Conservation (phyloP, 2,113 vertebrate genomes). For the Pelecanoides urinatrix region DNA sequence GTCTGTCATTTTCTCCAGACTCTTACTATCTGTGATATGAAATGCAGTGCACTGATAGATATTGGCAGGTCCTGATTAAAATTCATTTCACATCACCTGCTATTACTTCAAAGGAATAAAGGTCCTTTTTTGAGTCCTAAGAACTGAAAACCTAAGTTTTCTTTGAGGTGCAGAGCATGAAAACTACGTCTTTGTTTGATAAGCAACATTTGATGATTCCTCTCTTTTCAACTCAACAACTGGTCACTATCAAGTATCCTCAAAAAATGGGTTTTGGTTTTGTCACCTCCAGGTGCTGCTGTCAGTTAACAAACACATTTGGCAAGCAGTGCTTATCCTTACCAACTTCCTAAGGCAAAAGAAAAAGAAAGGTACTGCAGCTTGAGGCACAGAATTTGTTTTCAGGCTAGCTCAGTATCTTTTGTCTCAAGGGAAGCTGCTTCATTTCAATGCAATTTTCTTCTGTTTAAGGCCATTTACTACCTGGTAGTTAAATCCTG, state of each 20-base stretch:
- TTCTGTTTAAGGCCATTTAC: not conserved
- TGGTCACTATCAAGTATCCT: not conserved
- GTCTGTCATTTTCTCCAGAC: conserved; percentile 46
- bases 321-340: not conserved
- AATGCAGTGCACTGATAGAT: conserved; percentile 57
- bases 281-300: conserved; percentile 33
- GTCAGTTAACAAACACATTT: conserved; percentile 55
- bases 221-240: conserved; percentile 52
- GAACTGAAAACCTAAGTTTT: conserved; percentile 61
- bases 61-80: conserved; percentile 71
- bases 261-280: conserved; percentile 29
- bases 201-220: conserved; percentile 60
- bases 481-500: not conserved
- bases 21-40: conserved; percentile 46
- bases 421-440: not conserved
- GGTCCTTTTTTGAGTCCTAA: conserved; percentile 9
- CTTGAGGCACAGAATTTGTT: not conserved
- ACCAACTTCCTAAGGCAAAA: not conserved
- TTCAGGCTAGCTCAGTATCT: not conserved
- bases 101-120: conserved; percentile 73
- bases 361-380: not conserved
- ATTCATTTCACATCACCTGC: conserved; percentile 67
- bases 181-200: conserved; percentile 69
- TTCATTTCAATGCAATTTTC: not conserved
- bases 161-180: conserved; percentile 64